Base-by-base conservation (phyloP, 2,888 invertebrate species). In the Tortricodes alternella region DNA sequence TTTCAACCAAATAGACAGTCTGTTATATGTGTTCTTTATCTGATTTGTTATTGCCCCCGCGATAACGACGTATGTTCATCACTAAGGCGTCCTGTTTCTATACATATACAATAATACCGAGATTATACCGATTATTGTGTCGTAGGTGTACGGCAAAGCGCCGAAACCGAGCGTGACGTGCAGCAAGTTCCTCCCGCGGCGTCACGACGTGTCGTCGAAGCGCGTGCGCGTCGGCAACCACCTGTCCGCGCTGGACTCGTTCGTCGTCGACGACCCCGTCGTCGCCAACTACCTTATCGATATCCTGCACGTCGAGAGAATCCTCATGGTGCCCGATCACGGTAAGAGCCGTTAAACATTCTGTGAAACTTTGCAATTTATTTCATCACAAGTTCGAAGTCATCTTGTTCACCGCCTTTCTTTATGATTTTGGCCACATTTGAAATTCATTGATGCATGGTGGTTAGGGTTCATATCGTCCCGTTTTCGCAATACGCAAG, bases 211-310 rank as follows among this genome's bases (percentile, higher is more conserved):
- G 43, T 67, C 83, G 0, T 62, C 64, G 0, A 74, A 86, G 63
- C 76, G 86, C 35, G 92, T 92, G 32, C 71, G 77, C 8, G 89
- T 92, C 2, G 56, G 69, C 1, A 76, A 77, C 1, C 91, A 91
- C 71, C 55, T 68, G 0, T 92, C 91, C 55, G 85, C 98, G 9
- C 91, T 96, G 46, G 93, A 96, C 70, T 91, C 94, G 58, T 91
- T 98, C 52, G 92, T 93, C 59, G 93, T 97, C 52, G 81, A 92
- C 2, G 94, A 97, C 86, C 93, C 95, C 0, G 93, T 96, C 9
- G 94, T 98, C 1, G 93, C 94, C 65, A 98, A 98, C 90, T 95
- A 93, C 74, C 91, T 98, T 23, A 95, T 98, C 52, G 98, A 98
- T 89, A 94, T 94, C 72, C 68, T 92, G 7, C 80, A 83, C 39